Evolutionary conservation across 2,888 invertebrate genomes (phyloP), one percentile per base, ranked within the genome.

Genomic region (Caenorhabditis japonica): DNA sequence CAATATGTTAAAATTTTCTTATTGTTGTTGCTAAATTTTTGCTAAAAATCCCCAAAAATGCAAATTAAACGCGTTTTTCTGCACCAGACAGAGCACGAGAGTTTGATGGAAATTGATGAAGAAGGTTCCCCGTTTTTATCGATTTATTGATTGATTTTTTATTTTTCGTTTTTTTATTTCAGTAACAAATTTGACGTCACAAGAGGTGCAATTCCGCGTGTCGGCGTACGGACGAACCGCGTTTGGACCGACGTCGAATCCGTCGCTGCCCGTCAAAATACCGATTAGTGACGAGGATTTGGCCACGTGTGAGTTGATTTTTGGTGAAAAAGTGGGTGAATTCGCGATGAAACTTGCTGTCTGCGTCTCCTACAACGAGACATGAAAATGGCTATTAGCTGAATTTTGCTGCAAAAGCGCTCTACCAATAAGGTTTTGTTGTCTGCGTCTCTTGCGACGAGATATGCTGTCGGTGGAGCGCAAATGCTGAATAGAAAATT

Each of bases 161-260:
- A 15, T 23, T 30, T 10, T 7, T 5, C 10, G 13, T 15, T 23
- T 10, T 46, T 4, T 10, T 23, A 23, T 74, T 79, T 52, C 64
- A 80, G 80, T 80, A 13, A 80, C 80, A 12, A 80, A 77, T 52
- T 53, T 80, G 46, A 77, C 76, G 13, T 72, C 75, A n/a, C 59
- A 68, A 39, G 77, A 77, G 43, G 72, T 85, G 34, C 85, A 86
- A 52, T 88, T 87, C 64, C 85, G 87, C 8, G 86, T 88, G 23
- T 79, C 84, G 23, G 87, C 87, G 5, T 86, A 84, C 51, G 84
- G 87, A 49, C 53, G 81, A 41, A 79, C 80, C 56, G 87, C 86
- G 23, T 87, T 87, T 76, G 87, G 87, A 19, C 69, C 81, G 5
- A 78, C 86, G 7, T 87, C 87, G 13, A 73, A 72, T 34, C 77